These are phyloP conservation scores for Gopherus evgoodei DNA, from an alignment of 2,113 vertebrate species.

Conservation along the genomic window DNA sequence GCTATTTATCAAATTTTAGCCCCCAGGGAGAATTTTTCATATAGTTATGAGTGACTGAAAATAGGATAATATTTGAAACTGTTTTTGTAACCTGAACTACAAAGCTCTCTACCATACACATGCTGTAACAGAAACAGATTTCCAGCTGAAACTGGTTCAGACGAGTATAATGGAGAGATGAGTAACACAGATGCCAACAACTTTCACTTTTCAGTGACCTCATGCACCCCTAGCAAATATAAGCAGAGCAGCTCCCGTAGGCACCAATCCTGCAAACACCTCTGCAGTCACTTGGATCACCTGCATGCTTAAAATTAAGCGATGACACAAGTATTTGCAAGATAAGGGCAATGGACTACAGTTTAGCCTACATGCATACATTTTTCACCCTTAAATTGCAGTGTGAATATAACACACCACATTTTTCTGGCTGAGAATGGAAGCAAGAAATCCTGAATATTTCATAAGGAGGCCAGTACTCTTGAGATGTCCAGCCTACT, in stretches of 20 bases:
- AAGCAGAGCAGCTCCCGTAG: background rate
- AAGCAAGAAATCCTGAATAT: background rate
- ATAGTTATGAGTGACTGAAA: background rate
- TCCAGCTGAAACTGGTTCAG: background rate
- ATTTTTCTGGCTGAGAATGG: background rate
- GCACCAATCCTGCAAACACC: background rate
- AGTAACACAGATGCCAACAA: background rate
- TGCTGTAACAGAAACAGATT: background rate
- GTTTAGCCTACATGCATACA: background rate
- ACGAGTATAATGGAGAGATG: background rate
- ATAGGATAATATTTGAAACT: background rate
- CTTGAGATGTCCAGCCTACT: background rate
- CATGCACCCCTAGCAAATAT: background rate
- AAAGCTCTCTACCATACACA: background rate
- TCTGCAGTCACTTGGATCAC: background rate
- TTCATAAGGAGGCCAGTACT: background rate
- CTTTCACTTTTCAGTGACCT: background rate
- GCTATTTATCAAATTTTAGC: background rate
- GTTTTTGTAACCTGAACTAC: background rate
- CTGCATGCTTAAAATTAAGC: background rate
- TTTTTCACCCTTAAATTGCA: background rate
- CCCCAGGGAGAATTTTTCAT: background rate
- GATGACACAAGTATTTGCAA: background rate
- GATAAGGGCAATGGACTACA: background rate
- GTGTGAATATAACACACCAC: background rate